Evolutionary conservation across 2,113 vertebrate species (phyloP).

Genomic region (Polypterus bichir): DNA sequence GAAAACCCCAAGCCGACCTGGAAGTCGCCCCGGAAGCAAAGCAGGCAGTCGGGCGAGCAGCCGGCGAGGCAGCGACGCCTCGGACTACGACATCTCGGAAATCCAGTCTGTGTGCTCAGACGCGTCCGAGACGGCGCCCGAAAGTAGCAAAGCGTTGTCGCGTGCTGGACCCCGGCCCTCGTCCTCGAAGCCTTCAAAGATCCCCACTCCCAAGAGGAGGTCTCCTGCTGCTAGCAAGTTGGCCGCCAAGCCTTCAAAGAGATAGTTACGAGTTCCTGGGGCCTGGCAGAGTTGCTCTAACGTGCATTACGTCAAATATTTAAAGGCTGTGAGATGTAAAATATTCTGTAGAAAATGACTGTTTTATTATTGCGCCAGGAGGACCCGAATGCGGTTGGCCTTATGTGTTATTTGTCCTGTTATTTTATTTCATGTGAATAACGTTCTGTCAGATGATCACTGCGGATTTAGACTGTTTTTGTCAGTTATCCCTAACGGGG

Average conservation of each 20-base stretch:
- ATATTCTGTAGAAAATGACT: slow-evolving; percentile 82
- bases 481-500: slow-evolving; percentile 54
- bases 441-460: slow-evolving; percentile 58
- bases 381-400: slow-evolving; percentile 82
- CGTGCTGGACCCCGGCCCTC: slow-evolving; percentile 66
- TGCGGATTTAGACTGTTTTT: slow-evolving; percentile 33
- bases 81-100: slow-evolving; percentile 97
- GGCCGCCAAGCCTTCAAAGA: slow-evolving; percentile 77
- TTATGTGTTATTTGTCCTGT: slow-evolving; percentile 86
- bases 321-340: slow-evolving; percentile 90
- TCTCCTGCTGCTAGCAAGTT: slow-evolving; percentile 67
- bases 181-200: slow-evolving; percentile 82
- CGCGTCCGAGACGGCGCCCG: slow-evolving; percentile 67
- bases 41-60: slow-evolving; percentile 92
- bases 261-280: slow-evolving; percentile 66
- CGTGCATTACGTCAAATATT: slow-evolving; percentile 63
- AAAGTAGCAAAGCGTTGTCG: slow-evolving; percentile 52
- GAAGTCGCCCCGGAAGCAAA: slow-evolving; percentile 73
- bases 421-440: slow-evolving; percentile 84
- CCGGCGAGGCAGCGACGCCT: slow-evolving; percentile 86
- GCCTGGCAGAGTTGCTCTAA: slow-evolving; percentile 36
- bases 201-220: slow-evolving; percentile 83
- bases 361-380: slow-evolving; percentile 73
- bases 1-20: slow-evolving; percentile 70
- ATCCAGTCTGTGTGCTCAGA: slow-evolving; percentile 95